Evolutionary conservation across 2,113 vertebrate genomes (phyloP), one percentile per base, ranked within the genome.

Genomic region (Thunnus maccoyii): DNA sequence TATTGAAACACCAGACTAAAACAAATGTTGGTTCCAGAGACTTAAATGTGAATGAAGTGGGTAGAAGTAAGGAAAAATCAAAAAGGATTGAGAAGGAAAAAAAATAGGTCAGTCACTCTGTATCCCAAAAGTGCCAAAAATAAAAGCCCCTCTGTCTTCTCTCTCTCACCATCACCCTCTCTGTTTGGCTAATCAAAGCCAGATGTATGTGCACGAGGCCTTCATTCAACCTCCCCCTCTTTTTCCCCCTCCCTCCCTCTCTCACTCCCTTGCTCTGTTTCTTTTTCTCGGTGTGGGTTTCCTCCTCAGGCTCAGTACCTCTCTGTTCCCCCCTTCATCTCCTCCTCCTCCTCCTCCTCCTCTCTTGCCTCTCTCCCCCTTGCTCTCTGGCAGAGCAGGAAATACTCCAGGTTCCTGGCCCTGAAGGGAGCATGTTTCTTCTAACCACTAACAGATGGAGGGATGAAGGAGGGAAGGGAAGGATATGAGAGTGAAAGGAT

Each of bases 391-490:
- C 48, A 63, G 65, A 15, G 83, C 92, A 94, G 94, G 94, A 95
- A 94, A 94, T 92, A 78, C 87, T 92, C 82, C 72, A 82, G 84
- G 93, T 93, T 92, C 90, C 89, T 91, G 86, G 90, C 89, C 91
- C 93, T 93, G 89, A 82, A 93, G 93, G 89, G 75, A 90, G 72
- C 87, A 77, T 79, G 78, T 90, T 90, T 91, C 82, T 83, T 54
- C 74, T 94, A 95, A 95, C 89, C 86, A 90, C 65, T 84, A 89
- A 82, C 93, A 95, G 93, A 95, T 95, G 94, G 81, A 82, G 74
- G 82, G 83, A 88, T 83, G 79, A 90, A 82, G 74, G 76, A 88
- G 78, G 61, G 54, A 69, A 70, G 73, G 58, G 65, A 76, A 67
- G 44, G 72, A 79, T 70, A 57, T 62, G 65, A 67, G 47, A 60